Percentiles rank a stretch among this genome's conserved stretches.
Conservation (phyloP, 2,888 invertebrate genomes). For the Chydorus sphaericus region DNA sequence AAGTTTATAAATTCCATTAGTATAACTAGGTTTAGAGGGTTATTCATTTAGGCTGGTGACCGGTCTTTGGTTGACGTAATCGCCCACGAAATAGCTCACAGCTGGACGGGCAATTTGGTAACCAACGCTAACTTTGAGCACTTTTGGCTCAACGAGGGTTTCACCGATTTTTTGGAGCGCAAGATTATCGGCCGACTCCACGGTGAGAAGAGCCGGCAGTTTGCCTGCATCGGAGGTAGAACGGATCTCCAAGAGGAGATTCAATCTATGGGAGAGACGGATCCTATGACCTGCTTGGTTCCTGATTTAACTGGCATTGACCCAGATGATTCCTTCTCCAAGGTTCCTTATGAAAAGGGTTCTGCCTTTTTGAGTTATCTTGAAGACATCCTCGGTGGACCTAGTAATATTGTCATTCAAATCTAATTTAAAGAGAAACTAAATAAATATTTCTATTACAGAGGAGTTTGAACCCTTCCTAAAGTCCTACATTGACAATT, state of each 20-base stretch:
- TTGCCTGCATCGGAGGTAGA: constrained; percentile 54
- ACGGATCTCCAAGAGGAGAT: constrained; percentile 30
- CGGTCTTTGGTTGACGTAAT: constrained; percentile 76
- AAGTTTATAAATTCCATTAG: no score
- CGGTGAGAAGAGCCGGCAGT: constrained; percentile 53
- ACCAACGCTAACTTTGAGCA: constrained; percentile 87
- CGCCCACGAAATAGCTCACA: constrained; percentile 90
- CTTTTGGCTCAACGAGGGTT: constrained; percentile 95
- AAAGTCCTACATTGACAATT: constrained; percentile 59
- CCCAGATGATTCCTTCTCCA: constrained; percentile 83
- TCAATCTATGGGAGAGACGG: constrained; percentile 41
- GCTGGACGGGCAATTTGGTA: constrained; percentile 88
- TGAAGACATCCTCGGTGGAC: constrained; percentile 66
- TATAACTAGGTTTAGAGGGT: no score
- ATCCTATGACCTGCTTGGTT: constrained; percentile 63
- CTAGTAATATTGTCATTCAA: no score
- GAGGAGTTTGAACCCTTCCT: constrained; percentile 67
- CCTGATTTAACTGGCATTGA: constrained; percentile 61
- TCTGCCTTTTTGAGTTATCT: constrained; percentile 72
- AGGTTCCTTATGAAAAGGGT: constrained; percentile 87
- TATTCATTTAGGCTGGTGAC: constrained; percentile 66
- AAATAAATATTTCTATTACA: constrained; percentile 22
- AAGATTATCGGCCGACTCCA: constrained; percentile 63
- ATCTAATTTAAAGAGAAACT: no score
- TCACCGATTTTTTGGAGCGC: constrained; percentile 79